phyloP scores from a whole-genome alignment of 1,140 invertebrate species.

The Micrasema longulum region DNA sequence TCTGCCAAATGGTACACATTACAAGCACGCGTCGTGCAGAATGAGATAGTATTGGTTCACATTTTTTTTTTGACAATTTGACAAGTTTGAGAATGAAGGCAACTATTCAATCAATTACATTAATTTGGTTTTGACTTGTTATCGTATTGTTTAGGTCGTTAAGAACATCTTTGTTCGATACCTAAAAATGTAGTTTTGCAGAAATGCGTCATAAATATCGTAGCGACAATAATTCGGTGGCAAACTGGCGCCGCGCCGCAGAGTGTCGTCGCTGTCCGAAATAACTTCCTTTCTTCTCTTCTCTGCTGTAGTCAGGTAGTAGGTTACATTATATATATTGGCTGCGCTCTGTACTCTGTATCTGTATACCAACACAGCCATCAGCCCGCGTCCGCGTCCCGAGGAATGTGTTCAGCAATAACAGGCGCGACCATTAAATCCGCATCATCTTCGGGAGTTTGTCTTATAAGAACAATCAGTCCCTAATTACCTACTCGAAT shows the following conservation, averaged over 20 bases:
- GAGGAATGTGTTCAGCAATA: not conserved
- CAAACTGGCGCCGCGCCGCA: not conserved
- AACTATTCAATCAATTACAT: not conserved
- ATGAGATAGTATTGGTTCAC: no score
- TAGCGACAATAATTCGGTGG: not conserved
- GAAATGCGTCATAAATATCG: slow-evolving; percentile 2
- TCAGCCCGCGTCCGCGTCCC: not conserved
- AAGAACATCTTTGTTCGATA: no score
- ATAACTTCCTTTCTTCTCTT: slow-evolving; percentile 20
- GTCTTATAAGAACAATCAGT: not conserved
- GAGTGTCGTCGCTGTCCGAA: not conserved
- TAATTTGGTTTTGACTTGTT: not conserved
- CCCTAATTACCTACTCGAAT: no score
- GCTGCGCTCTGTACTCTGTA: no score
- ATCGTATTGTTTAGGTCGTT: not conserved
- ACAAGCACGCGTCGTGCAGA: no score
- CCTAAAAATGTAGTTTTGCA: slow-evolving; percentile 14
- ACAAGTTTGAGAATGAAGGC: no score
- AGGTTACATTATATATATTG: no score
- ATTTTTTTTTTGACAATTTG: no score
- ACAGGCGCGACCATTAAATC: not conserved
- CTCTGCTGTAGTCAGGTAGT: no score
- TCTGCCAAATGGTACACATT: no score
- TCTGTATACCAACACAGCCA: no score
- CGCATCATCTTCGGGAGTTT: no score